Conservation (phyloP, 2,888 invertebrate genomes). For the Nasonovia ribisnigri region DNA sequence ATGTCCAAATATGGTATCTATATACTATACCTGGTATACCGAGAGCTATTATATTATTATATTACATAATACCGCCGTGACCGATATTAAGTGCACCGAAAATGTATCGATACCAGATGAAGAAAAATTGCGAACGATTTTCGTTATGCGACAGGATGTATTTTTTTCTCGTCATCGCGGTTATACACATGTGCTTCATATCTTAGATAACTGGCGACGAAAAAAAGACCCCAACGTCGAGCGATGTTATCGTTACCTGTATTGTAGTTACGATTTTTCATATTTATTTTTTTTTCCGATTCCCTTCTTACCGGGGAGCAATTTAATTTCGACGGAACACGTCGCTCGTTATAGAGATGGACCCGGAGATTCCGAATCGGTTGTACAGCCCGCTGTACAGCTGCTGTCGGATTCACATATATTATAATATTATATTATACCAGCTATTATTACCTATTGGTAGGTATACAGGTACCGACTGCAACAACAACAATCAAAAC, state of each 20-base stretch:
- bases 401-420: constrained; percentile 1
- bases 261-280: neutral
- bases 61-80: neutral
- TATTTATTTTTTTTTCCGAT: neutral
- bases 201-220: neutral
- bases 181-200: neutral
- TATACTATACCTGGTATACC: neutral
- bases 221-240: neutral
- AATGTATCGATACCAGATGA: neutral
- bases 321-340: constrained; percentile 36
- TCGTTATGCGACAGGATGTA: neutral
- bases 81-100: neutral
- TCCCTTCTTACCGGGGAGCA: neutral
- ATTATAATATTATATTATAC: neutral
- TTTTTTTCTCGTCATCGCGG: neutral
- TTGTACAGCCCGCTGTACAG: neutral
- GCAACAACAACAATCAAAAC: neutral
- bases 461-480: neutral
- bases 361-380: constrained; percentile 23
- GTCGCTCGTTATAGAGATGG: neutral
- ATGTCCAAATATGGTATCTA: neutral
- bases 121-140: neutral
- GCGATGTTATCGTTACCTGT: neutral
- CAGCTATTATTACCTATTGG: too few species aligned
- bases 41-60: too few species aligned